Evolutionary conservation across 2,113 vertebrate species (phyloP).

Genomic region (Suncus etruscus): DNA sequence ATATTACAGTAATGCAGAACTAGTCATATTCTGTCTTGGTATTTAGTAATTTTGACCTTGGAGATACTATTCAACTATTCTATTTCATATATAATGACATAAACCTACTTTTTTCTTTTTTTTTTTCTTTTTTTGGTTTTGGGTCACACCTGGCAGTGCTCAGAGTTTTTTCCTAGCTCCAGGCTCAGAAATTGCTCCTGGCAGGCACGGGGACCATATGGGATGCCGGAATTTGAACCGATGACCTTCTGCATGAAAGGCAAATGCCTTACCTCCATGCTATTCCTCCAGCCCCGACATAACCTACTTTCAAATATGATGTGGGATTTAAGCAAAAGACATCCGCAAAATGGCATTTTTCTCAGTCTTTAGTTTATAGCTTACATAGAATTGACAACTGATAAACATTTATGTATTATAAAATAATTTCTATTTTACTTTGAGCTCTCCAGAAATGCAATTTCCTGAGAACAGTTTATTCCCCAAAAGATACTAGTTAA

Average conservation of each 20-base stretch:
- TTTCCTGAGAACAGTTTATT: conserved; percentile 34
- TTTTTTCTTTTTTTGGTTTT: no score
- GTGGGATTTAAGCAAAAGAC: neutral
- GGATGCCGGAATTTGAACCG: no score
- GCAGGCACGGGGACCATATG: no score
- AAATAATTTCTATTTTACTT: conserved; percentile 49
- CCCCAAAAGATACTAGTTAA: conserved; percentile 40
- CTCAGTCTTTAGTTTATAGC: neutral
- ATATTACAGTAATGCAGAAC: neutral
- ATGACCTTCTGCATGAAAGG: no score
- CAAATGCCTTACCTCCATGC: no score
- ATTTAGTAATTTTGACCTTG: conserved; percentile 15
- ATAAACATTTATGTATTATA: conserved; percentile 27
- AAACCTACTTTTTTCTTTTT: no score
- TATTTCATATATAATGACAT: neutral
- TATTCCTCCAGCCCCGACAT: no score
- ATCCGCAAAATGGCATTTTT: neutral
- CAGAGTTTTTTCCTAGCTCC: no score
- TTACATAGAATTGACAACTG: conserved; percentile 30
- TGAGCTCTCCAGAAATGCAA: conserved; percentile 24
- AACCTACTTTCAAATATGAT: neutral
- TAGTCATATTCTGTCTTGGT: neutral
- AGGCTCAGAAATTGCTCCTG: no score
- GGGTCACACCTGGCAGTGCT: no score
- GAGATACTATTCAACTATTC: neutral